Evolutionary conservation across 2,888 invertebrate species (phyloP), one percentile per base, ranked within the genome.

Genomic region (Rhagophthalmus giganteus): DNA sequence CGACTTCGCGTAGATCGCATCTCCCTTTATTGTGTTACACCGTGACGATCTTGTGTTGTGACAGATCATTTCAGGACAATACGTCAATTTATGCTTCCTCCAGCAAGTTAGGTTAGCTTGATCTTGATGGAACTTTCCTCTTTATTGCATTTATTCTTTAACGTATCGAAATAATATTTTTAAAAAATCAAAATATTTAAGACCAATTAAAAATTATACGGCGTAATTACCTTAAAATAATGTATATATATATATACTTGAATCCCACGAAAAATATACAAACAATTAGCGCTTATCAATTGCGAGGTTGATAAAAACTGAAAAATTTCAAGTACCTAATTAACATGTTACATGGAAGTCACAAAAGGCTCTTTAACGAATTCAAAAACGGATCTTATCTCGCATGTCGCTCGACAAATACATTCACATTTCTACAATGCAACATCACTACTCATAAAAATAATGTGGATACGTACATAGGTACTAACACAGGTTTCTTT

Each of bases 41-140:
- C 45, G 39, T 51, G 51, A 51, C 37, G 39, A 32, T 40, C 45
- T 51, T 35, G 39, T 45, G 34, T 45, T 51, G 51, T 51, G 51
- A 51, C 45, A 34, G 39, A 30, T 51, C 39, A 45, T 51, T 50
- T 46, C 40, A 16, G 28, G 31, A 40, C 45, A 45, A 38, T 51
- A 44, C 50, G 42, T 51, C 39, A 20, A 20, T 20, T 20, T 20
- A 20, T 20, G 20, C 20, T 20, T 20, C 20, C 7, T 20, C 20
- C 20, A 5, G 20, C 20, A 20, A 20, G 20, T 7, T 20, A 5
- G 20, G 20, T 20, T 20, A 20, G 20, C 20, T 20, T 20, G 20
- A 5, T 20, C 4, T 20, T 20, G 3, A 20, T 20, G 3, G 20
- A 7, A 5, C 7, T 20, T 5, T 20, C 20, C 4, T 7, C 20